Conservation (phyloP, 1,140 invertebrate species). For the Chionoecetes opilio region DNA sequence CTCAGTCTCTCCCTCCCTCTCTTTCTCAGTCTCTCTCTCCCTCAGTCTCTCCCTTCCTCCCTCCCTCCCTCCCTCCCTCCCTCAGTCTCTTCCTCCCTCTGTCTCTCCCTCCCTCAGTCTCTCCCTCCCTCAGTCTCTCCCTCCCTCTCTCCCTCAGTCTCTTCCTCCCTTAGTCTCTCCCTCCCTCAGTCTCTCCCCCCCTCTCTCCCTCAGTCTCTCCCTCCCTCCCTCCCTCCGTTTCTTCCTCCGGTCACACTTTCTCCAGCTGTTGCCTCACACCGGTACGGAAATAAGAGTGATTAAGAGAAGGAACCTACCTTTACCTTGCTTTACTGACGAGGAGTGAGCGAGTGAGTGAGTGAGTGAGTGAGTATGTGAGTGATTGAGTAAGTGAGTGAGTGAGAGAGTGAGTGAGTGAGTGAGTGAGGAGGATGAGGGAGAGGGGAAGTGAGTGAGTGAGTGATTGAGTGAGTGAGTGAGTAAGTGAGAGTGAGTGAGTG, state of each 20-base stretch:
- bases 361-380: too few species aligned
- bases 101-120: background rate
- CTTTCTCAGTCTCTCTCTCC: too few species aligned
- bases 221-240: background rate
- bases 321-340: too few species aligned
- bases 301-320: background rate
- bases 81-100: background rate
- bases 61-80: constrained; percentile 16
- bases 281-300: background rate
- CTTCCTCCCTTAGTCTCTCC: background rate
- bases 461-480: too few species aligned
- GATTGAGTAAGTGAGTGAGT: too few species aligned
- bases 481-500: too few species aligned
- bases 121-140: background rate
- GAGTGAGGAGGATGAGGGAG: too few species aligned
- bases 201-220: background rate
- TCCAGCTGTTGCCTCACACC: background rate
- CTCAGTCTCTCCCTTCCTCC: background rate
- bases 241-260: background rate
- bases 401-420: too few species aligned
- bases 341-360: too few species aligned
- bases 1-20: constrained; percentile 16
- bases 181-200: background rate
- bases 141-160: background rate
- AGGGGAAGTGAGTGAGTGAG: too few species aligned